Conservation (phyloP, 2,888 invertebrate species). For the Melanophora roralis region DNA sequence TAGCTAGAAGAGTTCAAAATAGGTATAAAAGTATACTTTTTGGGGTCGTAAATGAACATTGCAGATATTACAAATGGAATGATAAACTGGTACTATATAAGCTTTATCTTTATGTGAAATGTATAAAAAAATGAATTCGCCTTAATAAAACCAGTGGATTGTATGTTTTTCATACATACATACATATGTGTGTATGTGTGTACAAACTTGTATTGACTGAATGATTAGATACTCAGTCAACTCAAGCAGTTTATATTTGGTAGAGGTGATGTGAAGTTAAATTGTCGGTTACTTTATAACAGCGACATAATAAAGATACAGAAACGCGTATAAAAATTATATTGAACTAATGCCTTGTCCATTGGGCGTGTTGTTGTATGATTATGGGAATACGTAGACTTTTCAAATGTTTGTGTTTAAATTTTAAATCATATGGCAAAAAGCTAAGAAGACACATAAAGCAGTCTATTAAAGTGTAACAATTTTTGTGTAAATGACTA, state of each 20-base stretch:
- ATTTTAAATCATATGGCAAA: constrained; percentile 7
- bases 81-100: no score
- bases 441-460: no score
- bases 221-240: constrained; percentile 18
- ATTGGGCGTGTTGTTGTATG: constrained; percentile 45
- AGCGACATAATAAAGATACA: not conserved
- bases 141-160: not conserved
- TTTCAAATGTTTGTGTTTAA: constrained; percentile 63
- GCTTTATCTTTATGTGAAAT: no score
- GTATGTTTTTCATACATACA: no score
- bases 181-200: no score
- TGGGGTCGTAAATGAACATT: no score
- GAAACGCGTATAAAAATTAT: not conserved
- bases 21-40: no score
- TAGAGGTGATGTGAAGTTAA: constrained; percentile 17
- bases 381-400: constrained; percentile 65
- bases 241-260: constrained; percentile 26
- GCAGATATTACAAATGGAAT: no score
- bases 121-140: constrained; percentile 36
- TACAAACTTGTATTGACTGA: constrained; percentile 5
- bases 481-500: no score
- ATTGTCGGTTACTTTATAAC: not conserved
- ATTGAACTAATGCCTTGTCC: constrained; percentile 14
- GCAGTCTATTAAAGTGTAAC: no score
- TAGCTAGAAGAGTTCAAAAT: no score